These are phyloP conservation scores for Stratiomys singularior DNA, from an alignment of 2,888 invertebrate genomes.

Conservation along the genomic window DNA sequence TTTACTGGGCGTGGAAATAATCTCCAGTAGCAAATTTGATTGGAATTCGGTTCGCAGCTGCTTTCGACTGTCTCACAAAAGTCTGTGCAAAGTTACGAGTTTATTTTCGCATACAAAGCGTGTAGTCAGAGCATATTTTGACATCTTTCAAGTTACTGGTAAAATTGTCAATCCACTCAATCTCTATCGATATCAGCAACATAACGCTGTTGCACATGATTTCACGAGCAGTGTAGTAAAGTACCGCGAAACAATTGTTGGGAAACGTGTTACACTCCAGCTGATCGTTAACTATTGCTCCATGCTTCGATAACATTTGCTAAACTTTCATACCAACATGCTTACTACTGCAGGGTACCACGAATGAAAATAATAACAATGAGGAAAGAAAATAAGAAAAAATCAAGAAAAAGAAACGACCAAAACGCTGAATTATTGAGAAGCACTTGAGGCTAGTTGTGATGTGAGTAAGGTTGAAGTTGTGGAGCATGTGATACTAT, in stretches of 20 bases:
- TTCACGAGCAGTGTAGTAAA: not conserved
- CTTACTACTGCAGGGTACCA: not conserved
- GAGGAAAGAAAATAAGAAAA: not conserved
- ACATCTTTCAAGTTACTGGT: too few relatives aligned
- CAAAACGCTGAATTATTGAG: not conserved
- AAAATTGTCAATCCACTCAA: too few relatives aligned
- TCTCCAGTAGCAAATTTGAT: too few relatives aligned
- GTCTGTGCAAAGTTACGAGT: too few relatives aligned
- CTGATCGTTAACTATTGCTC: conserved; percentile 12
- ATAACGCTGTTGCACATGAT: not conserved
- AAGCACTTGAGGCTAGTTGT: conserved; percentile 6
- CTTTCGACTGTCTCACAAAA: too few relatives aligned
- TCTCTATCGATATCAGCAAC: not conserved
- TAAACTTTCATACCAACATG: conserved; percentile 3
- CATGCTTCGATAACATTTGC: not conserved
- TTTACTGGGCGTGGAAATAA: too few relatives aligned
- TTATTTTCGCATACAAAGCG: too few relatives aligned
- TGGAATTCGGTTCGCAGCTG: too few relatives aligned
- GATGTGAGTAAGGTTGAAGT: not conserved
- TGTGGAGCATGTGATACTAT: not conserved
- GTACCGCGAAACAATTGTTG: not conserved
- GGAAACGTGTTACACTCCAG: not conserved
- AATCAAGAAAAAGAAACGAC: not conserved
- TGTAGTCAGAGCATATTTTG: too few relatives aligned
- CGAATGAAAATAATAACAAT: conserved; percentile 15